phyloP scores from a whole-genome alignment of 2,888 invertebrate genomes.

The Hirtodrosophila trivittata region DNA sequence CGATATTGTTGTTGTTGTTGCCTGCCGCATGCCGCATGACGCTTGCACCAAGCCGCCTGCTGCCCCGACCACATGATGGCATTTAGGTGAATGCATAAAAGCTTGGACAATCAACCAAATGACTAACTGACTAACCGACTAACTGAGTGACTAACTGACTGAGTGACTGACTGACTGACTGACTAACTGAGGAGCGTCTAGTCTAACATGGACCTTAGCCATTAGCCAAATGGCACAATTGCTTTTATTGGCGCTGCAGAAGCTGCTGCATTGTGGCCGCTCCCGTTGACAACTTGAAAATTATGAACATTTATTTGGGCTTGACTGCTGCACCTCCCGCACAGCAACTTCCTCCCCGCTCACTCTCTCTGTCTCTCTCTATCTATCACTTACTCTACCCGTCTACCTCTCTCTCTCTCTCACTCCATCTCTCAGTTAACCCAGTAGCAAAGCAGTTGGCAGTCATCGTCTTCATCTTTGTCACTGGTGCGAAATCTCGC shows the following conservation, averaged over 20 bases:
- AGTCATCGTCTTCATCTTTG: slow-evolving; percentile 31
- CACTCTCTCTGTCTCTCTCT: background rate
- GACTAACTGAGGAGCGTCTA: slow-evolving; percentile 51
- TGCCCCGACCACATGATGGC: slow-evolving; percentile 56
- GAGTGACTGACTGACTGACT: slow-evolving; percentile 1
- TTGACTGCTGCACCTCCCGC: slow-evolving; percentile 64
- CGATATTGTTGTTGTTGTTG: slow-evolving; percentile 37
- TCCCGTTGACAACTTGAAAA: slow-evolving; percentile 78
- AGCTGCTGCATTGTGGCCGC: slow-evolving; percentile 60
- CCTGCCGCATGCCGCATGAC: slow-evolving; percentile 8
- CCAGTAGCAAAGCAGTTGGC: slow-evolving; percentile 7
- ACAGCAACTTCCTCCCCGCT: slow-evolving; percentile 5
- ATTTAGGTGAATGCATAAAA: slow-evolving; percentile 67
- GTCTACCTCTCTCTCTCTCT: slow-evolving; percentile 11
- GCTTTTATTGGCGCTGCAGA: slow-evolving; percentile 75
- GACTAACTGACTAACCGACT: slow-evolving; percentile 35
- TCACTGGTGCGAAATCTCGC: slow-evolving; percentile 62
- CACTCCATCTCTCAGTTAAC: slow-evolving; percentile 19
- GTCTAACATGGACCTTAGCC: slow-evolving; percentile 71
- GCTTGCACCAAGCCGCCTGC: slow-evolving; percentile 36
- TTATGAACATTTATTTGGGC: slow-evolving; percentile 81
- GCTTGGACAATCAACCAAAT: slow-evolving; percentile 57
- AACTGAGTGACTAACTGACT: slow-evolving; percentile 17
- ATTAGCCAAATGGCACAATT: slow-evolving; percentile 78
- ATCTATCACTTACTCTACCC: background rate